A percentile compares a stretch with the other conserved stretches of the same genome.
phyloP scores from a whole-genome alignment of 2,113 vertebrate genomes.

The Sebastes fasciatus region DNA sequence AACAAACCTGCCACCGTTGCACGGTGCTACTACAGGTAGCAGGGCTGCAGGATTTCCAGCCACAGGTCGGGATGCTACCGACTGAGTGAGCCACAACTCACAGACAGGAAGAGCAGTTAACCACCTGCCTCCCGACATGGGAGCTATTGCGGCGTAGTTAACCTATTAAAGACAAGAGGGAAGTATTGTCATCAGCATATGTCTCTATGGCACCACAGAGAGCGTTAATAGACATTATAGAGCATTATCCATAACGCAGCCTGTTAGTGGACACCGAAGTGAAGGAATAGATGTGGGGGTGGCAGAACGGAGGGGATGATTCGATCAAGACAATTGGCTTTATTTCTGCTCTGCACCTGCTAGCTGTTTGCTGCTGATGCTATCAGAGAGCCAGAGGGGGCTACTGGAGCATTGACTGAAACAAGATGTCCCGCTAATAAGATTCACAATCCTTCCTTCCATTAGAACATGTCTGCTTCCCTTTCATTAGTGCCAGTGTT shows the following conservation, averaged over 20 bases:
- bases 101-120: conserved; percentile 44
- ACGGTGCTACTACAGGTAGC: conserved; percentile 30
- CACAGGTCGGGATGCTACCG: conserved; percentile 26
- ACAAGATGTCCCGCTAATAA: conserved; percentile 77
- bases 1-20: conserved; percentile 35
- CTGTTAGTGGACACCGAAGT: conserved; percentile 58
- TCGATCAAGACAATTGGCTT: conserved; percentile 74
- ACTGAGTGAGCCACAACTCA: conserved; percentile 17
- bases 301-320: conserved; percentile 49
- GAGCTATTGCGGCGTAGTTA: conserved; percentile 44
- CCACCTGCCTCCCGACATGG: conserved; percentile 53
- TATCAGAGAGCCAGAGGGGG: conserved; percentile 64
- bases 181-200: conserved; percentile 62
- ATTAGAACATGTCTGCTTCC: conserved; percentile 67
- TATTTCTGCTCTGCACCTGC: conserved; percentile 73
- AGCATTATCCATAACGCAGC: conserved; percentile 53
- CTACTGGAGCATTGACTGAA: conserved; percentile 60
- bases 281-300: conserved; percentile 51
- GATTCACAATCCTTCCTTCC: conserved; percentile 67
- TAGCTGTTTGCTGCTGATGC: conserved; percentile 67
- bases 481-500: conserved; percentile 55
- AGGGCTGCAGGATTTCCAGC: conserved; percentile 13
- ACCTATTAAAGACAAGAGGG: conserved; percentile 46
- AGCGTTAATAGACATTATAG: conserved; percentile 52
- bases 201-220: conserved; percentile 46